Base-by-base conservation (phyloP, 2,888 invertebrate genomes). In the Andrena trimmerana region DNA sequence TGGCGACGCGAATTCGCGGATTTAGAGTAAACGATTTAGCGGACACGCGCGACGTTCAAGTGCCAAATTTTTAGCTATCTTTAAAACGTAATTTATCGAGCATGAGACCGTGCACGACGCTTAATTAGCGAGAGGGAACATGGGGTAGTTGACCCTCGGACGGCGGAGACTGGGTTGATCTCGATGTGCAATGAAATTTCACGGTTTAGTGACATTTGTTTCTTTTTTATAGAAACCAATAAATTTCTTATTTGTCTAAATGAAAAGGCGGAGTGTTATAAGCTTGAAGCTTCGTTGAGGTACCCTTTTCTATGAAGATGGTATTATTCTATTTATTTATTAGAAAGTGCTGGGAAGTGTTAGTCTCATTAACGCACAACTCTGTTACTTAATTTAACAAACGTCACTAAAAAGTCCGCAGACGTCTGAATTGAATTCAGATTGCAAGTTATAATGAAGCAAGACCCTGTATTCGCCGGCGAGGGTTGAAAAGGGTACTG, bases 31-130 rank as follows among this genome's bases (percentile, higher is more conserved):
- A 68, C 79, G 81, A 87, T 83, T 42, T 85, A 85, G 83, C 67
- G 69, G 80, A 85, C 59, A 89, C 81, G 87, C 90, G 89, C 74
- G 63, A 67, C 88, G 90, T 91, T 90, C 90, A 92, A 92, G 92
- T 92, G 91, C 92, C 91, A 91, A 91, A 91, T 90, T 90, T 90
- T 86, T 90, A 91, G 90, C 90, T 88, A 89, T 36, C 70, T 82
- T 81, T 79, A 80, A 80, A 62, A 54, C 50, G 82, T 88, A 86
- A 82, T 62, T 71, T 65, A 70, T 48, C 72, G 50, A 75, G 75
- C 60, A 75, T 69, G 63, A 68, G 65, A 85, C n/a, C 65, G 71
- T 69, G 50, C 80, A 57, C 42, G 70, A 74, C 70, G 76, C 69
- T 79, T 86, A 77, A 81, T 88, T 81, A 76, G 66, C 57, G 67